A percentile compares a stretch with the other conserved stretches of the same genome.
These are phyloP conservation scores for Siniperca knerii DNA, from an alignment of 2,113 vertebrate species.

Conservation along the genomic window DNA sequence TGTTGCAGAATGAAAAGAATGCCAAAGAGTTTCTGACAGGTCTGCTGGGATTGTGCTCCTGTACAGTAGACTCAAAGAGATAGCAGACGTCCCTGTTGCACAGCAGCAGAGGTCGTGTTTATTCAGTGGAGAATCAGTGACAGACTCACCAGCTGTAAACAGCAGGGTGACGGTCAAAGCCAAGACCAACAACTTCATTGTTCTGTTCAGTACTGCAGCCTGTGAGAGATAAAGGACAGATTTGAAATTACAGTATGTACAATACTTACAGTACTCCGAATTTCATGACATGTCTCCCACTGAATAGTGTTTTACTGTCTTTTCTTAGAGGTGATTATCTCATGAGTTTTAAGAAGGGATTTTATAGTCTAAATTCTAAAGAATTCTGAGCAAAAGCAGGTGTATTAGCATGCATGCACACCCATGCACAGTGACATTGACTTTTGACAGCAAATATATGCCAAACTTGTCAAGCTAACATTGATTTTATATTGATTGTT, in stretches of 20 bases:
- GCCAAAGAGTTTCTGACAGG: not conserved
- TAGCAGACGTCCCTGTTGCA: slow-evolving; percentile 22
- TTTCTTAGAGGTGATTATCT: not conserved
- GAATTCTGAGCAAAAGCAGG: not conserved
- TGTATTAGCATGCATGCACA: not conserved
- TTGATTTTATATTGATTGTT: not conserved
- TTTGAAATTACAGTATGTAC: not conserved
- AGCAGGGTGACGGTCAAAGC: slow-evolving; percentile 67
- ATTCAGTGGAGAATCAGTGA: slow-evolving; percentile 69
- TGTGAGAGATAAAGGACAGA: slow-evolving; percentile 35
- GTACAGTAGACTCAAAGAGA: not conserved
- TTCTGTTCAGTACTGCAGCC: slow-evolving; percentile 42
- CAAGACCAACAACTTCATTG: slow-evolving; percentile 80
- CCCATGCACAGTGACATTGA: not conserved
- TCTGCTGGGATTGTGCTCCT: not conserved
- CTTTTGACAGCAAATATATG: not conserved
- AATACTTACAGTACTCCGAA: not conserved
- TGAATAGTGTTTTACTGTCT: not conserved
- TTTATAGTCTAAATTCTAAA: not conserved
- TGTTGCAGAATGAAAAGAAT: not conserved
- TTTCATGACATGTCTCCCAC: not conserved
- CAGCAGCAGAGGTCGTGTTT: slow-evolving; percentile 48
- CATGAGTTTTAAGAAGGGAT: not conserved
- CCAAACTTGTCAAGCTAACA: not conserved
- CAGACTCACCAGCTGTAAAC: slow-evolving; percentile 79